phyloP scores from a whole-genome alignment of 2,113 vertebrate species.

The Indicator indicator region DNA sequence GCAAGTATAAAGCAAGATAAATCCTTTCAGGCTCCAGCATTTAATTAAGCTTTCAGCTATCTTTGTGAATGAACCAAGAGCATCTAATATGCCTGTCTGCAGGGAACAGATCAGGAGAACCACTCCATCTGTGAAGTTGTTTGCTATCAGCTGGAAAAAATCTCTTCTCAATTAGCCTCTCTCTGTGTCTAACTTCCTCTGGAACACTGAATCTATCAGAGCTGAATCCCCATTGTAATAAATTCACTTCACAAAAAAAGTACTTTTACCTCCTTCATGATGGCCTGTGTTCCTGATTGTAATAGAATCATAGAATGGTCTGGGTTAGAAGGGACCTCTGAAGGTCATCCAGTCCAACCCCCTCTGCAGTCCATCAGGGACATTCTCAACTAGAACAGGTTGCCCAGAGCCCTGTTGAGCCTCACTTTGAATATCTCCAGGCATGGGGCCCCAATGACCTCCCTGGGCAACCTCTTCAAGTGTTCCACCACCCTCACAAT shows the following conservation, averaged over 20 bases:
- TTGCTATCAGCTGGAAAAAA: conserved; percentile 66
- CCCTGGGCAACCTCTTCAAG: no score
- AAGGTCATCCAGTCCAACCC: no score
- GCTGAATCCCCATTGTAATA: conserved; percentile 39
- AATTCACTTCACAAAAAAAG: conserved; percentile 25
- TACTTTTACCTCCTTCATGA: background rate
- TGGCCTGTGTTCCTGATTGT: background rate
- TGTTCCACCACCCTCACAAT: no score
- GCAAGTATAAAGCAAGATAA: conserved; percentile 47
- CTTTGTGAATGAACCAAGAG: conserved; percentile 63
- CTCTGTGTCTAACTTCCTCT: conserved; percentile 36
- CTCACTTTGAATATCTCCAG: no score
- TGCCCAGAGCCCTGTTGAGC: no score
- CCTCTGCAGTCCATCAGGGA: no score
- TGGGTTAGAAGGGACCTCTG: no score
- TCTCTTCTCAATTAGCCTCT: conserved; percentile 55
- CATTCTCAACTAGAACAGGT: no score
- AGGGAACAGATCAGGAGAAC: conserved; percentile 50
- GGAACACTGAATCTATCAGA: conserved; percentile 20
- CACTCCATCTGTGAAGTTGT: conserved; percentile 53
- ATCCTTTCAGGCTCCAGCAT: conserved; percentile 61
- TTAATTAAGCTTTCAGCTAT: conserved; percentile 67
- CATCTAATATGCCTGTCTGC: conserved; percentile 49
- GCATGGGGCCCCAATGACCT: no score
- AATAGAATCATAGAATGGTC: background rate